Conservation (phyloP, 2,797 vertebrate genomes). For the Mormyrus proboscirostris region DNA sequence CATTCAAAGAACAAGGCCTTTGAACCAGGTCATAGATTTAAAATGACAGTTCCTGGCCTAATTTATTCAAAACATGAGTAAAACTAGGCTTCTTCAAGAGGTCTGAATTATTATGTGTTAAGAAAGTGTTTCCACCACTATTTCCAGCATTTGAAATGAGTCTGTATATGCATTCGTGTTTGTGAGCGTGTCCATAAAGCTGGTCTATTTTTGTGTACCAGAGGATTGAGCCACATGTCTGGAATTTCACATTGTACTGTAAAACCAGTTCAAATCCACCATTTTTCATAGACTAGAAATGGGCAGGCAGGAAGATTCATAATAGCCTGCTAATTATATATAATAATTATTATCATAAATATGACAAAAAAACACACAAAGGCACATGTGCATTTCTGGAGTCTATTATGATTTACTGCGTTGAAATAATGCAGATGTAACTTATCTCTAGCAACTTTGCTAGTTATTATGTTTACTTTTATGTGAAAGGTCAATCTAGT, state of each 20-base stretch:
- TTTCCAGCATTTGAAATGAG: background rate
- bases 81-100: background rate
- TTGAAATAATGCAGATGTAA: background rate
- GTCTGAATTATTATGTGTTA: background rate
- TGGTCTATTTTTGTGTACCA: background rate
- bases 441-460: background rate
- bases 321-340: conserved; percentile 1
- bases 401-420: background rate
- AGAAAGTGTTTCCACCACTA: background rate
- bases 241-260: background rate
- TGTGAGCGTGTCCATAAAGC: background rate
- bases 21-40: background rate
- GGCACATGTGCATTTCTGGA: background rate
- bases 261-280: conserved; percentile 16
- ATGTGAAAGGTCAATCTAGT: background rate
- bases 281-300: conserved; percentile 18
- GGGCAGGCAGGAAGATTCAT: background rate
- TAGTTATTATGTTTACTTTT: background rate
- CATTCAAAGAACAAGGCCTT: background rate
- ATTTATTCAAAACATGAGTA: background rate
- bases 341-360: background rate
- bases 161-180: background rate
- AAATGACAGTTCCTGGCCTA: background rate
- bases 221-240: background rate
- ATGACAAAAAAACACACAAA: background rate